These are phyloP conservation scores for Myotis vivesi DNA, from an alignment of 2,797 vertebrate genomes.

Conservation along the genomic window DNA sequence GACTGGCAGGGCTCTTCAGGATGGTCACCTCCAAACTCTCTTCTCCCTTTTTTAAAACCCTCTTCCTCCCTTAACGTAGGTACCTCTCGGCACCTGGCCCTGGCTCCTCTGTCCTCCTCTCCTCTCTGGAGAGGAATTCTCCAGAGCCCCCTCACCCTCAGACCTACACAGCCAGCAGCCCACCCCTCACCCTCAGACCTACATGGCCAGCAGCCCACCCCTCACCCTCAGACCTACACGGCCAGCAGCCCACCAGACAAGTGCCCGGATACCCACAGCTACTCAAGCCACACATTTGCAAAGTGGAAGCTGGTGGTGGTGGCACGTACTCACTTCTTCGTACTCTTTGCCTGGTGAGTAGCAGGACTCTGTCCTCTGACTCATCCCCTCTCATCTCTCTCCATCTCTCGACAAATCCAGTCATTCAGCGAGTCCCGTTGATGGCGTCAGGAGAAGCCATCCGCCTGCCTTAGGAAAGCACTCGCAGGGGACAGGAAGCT, in stretches of 20 bases:
- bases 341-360: background rate
- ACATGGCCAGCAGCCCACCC: too few species aligned
- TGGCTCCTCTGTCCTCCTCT: background rate
- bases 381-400: background rate
- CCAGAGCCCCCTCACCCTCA: background rate
- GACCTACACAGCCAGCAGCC: background rate
- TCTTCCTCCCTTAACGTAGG: background rate
- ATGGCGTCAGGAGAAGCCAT: background rate
- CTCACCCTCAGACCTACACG: background rate
- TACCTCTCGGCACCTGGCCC: background rate
- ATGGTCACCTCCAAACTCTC: background rate
- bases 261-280: background rate
- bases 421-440: background rate
- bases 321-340: accelerated
- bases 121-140: background rate
- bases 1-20: background rate
- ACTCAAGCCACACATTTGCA: too few species aligned
- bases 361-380: accelerated
- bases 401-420: background rate
- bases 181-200: background rate
- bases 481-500: background rate
- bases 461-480: background rate
- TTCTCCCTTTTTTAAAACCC: background rate
- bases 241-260: background rate
- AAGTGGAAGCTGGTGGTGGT: background rate